Base-by-base conservation (phyloP, 2,113 vertebrate genomes). In the Daubentonia madagascariensis region DNA sequence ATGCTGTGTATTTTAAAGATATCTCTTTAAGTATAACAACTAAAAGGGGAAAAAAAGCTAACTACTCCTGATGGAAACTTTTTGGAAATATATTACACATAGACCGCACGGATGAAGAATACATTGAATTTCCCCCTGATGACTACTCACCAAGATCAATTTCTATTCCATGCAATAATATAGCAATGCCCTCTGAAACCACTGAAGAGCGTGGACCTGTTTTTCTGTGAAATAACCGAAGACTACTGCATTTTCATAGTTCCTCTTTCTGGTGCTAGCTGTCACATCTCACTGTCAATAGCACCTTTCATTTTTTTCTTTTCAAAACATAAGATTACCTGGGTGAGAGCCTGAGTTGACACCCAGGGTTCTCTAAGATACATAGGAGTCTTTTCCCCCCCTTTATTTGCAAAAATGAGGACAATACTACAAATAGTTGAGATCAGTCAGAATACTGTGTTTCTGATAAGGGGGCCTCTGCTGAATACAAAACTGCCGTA, bases 201-300 rank as follows among this genome's bases (percentile, higher is more conserved):
- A 96, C 12, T 91, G 70, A 94, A 90, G 73, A 90, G 12, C 17
- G 48, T 48, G 13, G 11, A 10, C 50, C 18, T 95, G 73, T 57
- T 96, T 92, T 86, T 92, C 67, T 73, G 63, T 70, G 67, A 95
- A 97, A 85, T 93, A 95, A 91, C 30, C 54, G 10, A 96, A 96
- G 65, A 91, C 48, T 91, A 92, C 87, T 95, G 18, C 80, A 85
- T 85, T 97, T 95, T 97, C 91, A 93, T 43, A 93, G 72, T 95
- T 94, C 59, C 23, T 97, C 65, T 35, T 92, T 95, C 35, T 73
- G 40, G 70, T 94, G 83, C 85, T 95, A 96, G 72, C 76, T 97
- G 76, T 94, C 88, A 97, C 65, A 95, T 95, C 43, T 96, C 93
- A 97, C 80, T 95, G 70, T 96, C 93, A 97, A 92, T 59, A 95